phyloP scores from a whole-genome alignment of 2,113 vertebrate species.

The Scophthalmus maximus region DNA sequence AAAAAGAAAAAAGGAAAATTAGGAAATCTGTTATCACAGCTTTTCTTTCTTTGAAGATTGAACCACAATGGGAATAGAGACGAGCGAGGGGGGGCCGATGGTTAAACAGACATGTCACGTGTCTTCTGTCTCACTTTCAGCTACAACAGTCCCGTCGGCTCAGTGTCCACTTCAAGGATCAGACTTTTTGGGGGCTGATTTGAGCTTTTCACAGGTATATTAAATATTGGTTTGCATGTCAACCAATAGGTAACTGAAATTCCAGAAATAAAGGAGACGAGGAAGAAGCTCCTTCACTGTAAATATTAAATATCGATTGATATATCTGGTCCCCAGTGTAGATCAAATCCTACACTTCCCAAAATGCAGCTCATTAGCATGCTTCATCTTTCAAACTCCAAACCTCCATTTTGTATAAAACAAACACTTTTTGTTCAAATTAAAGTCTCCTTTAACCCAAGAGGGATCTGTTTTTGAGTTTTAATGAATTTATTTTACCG shows the following conservation, averaged over 20 bases:
- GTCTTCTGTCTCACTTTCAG: neutral
- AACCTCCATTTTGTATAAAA: neutral
- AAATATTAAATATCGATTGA: no score
- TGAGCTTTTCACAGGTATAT: no score
- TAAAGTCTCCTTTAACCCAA: neutral
- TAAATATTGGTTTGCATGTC: no score
- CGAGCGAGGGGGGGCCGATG: neutral
- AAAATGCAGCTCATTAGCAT: neutral
- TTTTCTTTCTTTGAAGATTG: slow-evolving; percentile 16
- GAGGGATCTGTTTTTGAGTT: no score
- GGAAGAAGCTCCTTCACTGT: no score
- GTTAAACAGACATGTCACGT: neutral
- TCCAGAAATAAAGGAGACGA: neutral
- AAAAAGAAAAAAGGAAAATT: slow-evolving; percentile 39
- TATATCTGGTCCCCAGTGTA: neutral
- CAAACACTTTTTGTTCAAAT: neutral
- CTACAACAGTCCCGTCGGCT: no score
- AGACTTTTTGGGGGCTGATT: no score
- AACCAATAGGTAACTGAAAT: no score
- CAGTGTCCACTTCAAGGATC: no score
- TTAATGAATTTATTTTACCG: no score
- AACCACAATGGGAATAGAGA: slow-evolving; percentile 14
- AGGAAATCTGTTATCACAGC: slow-evolving; percentile 11
- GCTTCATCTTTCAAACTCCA: neutral
- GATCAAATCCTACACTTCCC: neutral